phyloP scores from a whole-genome alignment of 2,888 invertebrate genomes.

The Leptogaster cylindrica region DNA sequence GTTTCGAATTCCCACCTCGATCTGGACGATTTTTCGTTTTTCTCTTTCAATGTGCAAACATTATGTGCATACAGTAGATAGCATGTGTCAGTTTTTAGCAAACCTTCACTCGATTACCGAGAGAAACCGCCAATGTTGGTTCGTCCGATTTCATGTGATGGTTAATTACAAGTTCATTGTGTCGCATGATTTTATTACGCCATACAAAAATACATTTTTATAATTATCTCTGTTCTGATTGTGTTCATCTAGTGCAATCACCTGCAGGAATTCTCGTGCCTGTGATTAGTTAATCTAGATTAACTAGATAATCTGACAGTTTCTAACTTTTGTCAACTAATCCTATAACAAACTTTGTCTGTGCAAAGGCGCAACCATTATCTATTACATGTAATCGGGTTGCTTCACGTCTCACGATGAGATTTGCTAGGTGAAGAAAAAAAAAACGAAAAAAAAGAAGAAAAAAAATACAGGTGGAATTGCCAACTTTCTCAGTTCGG shows the following conservation, averaged over 20 bases:
- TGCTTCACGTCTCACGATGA: background rate
- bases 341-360: slow-evolving; percentile 3
- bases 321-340: background rate
- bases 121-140: slow-evolving; percentile 21
- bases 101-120: slow-evolving; percentile 38
- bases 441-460: no score
- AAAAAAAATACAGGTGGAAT: background rate
- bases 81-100: slow-evolving; percentile 38
- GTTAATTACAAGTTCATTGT: slow-evolving; percentile 7
- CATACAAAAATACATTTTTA: background rate
- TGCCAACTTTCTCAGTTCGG: background rate
- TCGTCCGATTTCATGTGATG: slow-evolving; percentile 21
- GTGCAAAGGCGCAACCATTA: background rate
- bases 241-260: slow-evolving; percentile 7
- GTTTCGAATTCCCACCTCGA: slow-evolving; percentile 28
- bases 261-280: background rate
- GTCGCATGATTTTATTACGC: background rate
- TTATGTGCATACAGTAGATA: background rate
- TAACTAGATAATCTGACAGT: no score
- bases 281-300: background rate
- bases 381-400: slow-evolving; percentile 4
- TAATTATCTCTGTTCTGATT: background rate
- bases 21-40: slow-evolving; percentile 32
- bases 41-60: slow-evolving; percentile 6
- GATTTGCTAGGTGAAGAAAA: background rate